A percentile compares a stretch with the other conserved stretches of the same genome.
Evolutionary conservation across 1,140 invertebrate species (phyloP).

Genomic region (Ooceraea biroi): DNA sequence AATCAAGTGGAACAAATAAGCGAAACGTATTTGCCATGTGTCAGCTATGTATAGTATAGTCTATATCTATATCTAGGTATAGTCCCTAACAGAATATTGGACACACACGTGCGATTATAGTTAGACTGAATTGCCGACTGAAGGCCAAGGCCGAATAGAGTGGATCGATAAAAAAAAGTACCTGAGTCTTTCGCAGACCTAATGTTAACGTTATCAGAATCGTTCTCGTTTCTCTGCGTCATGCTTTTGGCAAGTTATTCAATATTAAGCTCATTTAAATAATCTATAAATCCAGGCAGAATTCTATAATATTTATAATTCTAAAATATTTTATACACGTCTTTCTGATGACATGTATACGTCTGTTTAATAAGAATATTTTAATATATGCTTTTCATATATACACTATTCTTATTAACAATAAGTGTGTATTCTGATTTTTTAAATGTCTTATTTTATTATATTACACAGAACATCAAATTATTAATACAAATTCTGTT

Average conservation of each 20-base stretch:
- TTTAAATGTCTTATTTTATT: not conserved
- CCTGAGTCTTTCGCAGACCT: not conserved
- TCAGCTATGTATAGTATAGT: not conserved
- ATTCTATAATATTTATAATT: not conserved
- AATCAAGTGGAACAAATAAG: not conserved
- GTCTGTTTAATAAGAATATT: no score
- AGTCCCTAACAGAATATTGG: not conserved
- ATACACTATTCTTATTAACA: no score
- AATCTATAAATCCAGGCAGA: no score
- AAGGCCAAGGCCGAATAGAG: slow-evolving; percentile 22
- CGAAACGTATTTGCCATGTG: not conserved
- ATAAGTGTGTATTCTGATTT: not conserved
- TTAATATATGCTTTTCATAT: no score
- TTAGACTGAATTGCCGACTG: not conserved
- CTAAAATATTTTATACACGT: no score
- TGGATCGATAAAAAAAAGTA: slow-evolving; percentile 37
- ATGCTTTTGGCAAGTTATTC: not conserved
- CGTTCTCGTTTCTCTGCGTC: not conserved
- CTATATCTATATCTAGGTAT: no score
- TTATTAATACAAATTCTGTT: not conserved
- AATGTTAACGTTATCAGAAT: not conserved
- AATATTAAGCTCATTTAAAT: not conserved
- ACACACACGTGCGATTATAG: not conserved
- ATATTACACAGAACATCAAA: not conserved
- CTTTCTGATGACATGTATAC: not conserved